Conservation (phyloP, 2,888 invertebrate genomes). For the Deilephila elpenor region DNA sequence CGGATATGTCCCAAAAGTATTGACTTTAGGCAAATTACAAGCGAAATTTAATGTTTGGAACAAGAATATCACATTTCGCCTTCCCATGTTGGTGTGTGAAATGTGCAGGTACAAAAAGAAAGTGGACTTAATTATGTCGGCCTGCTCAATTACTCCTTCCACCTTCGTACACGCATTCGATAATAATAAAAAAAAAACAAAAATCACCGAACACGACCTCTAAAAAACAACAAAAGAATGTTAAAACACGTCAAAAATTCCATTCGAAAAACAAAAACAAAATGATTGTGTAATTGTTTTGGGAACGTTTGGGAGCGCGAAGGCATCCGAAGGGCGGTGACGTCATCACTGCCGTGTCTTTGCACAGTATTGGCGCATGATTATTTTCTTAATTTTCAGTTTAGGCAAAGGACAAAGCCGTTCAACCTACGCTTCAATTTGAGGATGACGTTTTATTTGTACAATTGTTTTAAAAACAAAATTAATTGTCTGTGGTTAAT, state of each 20-base stretch:
- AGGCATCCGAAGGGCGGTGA: conserved; percentile 77
- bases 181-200: background rate
- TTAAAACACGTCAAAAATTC: conserved; percentile 33
- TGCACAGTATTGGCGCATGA: conserved; percentile 51
- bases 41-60: no score
- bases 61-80: no score
- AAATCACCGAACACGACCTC: background rate
- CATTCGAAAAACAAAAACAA: conserved; percentile 64
- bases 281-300: conserved; percentile 68
- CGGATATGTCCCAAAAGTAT: no score
- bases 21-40: no score
- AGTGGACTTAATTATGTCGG: no score
- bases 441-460: conserved; percentile 9
- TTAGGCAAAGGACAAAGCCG: no score
- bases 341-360: conserved; percentile 66
- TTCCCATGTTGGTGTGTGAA: no score
- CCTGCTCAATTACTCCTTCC: no score
- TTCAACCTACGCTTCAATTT: no score
- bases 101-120: no score
- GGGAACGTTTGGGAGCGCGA: conserved; percentile 56
- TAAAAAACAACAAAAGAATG: conserved; percentile 20
- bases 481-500: background rate
- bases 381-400: background rate
- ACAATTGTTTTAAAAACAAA: conserved; percentile 1
- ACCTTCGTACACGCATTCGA: no score